Evolutionary conservation across 37 sponge, comb jelly and placozoan species (phyloP), one percentile per base, ranked within the genome.

Genomic region (Chondrosia reniformis): DNA sequence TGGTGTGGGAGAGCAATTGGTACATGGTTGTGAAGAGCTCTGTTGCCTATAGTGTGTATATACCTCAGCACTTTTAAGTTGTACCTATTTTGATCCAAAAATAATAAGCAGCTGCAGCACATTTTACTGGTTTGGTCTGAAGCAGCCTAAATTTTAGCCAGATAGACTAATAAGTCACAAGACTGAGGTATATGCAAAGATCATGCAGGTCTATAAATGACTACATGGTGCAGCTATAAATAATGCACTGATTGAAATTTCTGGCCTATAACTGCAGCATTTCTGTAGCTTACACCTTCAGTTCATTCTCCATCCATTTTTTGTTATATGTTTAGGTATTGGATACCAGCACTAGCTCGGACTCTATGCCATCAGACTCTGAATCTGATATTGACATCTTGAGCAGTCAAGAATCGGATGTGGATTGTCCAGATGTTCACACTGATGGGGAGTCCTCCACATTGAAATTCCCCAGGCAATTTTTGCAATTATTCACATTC

Each of bases 401-500:
- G 54, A 49, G 54, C 54, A 49, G 54, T 49, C 54, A 49, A 49
- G 54, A 49, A 49, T 49, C 54, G 54, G 54, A 49, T 49, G 54
- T 49, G 54, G 54, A 49, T 49, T 49, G 54, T 49, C 54, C 54
- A 49, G 54, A 49, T 49, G 54, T 49, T 49, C 54, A 49, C 54
- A 49, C 54, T 49, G 54, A 49, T 49, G 54, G 54, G 54, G 54
- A 49, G 54, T 49, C 54, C 54, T 49, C 54, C 54, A 49, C 67
- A 66, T 66, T 30, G 67, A 30, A 66, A 31, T 66, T 30, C 30
- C 31, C 67, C 33, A 66, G 80, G 38, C 80, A 15, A 43, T 44
- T 80, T 80, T 80, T 62, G 80, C 39, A 81, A 56, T 24, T 81
- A 28, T 39, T 81, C 58, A 58, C 63, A 17, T 81, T 80, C 46